Evolutionary conservation across 2,113 vertebrate genomes (phyloP).

Genomic region (Nipponia nippon): DNA sequence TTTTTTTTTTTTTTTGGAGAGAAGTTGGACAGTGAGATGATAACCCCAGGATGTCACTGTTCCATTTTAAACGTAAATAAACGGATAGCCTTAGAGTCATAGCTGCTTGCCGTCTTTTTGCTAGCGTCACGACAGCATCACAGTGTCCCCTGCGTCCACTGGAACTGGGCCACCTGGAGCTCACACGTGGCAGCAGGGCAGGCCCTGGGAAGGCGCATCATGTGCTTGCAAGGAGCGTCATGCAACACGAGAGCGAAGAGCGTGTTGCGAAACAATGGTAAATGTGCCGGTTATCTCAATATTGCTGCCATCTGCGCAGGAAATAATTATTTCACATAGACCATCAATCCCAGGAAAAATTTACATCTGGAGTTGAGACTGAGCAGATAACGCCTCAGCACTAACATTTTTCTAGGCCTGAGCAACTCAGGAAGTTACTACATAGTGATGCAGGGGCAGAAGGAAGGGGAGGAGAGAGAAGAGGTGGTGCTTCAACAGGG

Average conservation of each 20-base stretch:
- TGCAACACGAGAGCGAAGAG: background rate
- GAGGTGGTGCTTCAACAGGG: background rate
- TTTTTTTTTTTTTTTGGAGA: background rate
- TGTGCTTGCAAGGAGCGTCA: fast-evolving
- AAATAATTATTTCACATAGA: background rate
- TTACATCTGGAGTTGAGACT: background rate
- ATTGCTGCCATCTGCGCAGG: background rate
- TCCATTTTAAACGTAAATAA: background rate
- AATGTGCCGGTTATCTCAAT: background rate
- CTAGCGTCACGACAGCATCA: background rate
- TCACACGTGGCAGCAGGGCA: background rate
- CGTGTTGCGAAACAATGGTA: background rate
- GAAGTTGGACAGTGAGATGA: background rate
- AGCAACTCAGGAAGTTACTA: background rate
- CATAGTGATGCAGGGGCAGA: background rate
- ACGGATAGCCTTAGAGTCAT: background rate
- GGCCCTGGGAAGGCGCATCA: background rate
- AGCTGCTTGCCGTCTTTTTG: background rate
- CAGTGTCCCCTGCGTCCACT: fast-evolving
- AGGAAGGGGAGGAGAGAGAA: background rate
- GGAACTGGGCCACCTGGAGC: background rate
- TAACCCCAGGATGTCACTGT: background rate
- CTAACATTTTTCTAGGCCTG: background rate
- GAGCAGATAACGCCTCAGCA: background rate
- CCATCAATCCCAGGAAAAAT: background rate